Base-by-base conservation (phyloP, 1,140 invertebrate species). In the Pseudobourletiella spinata region DNA sequence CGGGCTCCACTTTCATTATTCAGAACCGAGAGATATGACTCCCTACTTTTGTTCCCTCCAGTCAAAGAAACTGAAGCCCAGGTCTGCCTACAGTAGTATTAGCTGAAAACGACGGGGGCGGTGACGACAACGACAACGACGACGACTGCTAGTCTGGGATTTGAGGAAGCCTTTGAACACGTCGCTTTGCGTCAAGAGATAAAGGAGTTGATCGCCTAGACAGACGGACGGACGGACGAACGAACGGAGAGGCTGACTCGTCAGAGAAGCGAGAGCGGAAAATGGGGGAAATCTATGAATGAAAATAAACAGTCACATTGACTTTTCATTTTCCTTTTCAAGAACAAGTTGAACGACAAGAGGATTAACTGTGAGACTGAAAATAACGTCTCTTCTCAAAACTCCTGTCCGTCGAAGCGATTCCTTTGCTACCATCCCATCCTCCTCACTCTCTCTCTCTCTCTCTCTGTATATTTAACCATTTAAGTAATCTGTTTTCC, bases 291-390 rank as follows among this genome's bases (percentile, higher is more conserved):
- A 48, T 22, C 11, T 48, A 48, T 48, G 44, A 48, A 48, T 48
- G 44, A 48, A 48, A 48, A 48, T 48, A 48, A 48, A 48, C 44
- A 48, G 6, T 22, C 44, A 18, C 8, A 18, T 22, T 48, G 20
- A 48, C 44, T 48, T 48, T 48, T 48, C 44, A 48, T 48, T 48
- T 48, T 22, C 4, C 6, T 11, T 48, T 22, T 48, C 44, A 48
- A 48, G 44, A 39, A 39, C 32, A 39, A 39, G 32, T 39, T 48
- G 44, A 48, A 48, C 44, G 44, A 48, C 44, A 48, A 48, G 44
- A 48, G 44, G 44, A 6, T 48, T 48, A 15, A 11, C 35, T n/a
- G n/a, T 39, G n/a, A 39, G 22, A 48, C 44, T 48, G 14, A 48
- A 48, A 48, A 48, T 48, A 48, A 8, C 35, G 35, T 39, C 35